Conservation (phyloP, 2,797 vertebrate species). For the Sciurus vulgaris region DNA sequence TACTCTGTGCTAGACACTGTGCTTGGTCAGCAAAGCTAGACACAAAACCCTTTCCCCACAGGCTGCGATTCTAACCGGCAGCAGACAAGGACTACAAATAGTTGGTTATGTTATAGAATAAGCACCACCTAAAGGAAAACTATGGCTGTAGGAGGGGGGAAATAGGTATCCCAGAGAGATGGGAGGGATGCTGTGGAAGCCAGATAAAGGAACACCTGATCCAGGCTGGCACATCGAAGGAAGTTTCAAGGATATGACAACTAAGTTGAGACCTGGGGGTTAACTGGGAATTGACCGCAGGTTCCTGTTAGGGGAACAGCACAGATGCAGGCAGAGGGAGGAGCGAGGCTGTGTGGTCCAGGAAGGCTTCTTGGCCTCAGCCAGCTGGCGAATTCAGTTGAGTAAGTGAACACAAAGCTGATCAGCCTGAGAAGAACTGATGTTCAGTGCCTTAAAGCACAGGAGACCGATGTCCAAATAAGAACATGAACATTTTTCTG, state of each 20-base stretch:
- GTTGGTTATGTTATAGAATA: background rate
- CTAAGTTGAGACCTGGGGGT: background rate
- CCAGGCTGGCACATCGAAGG: background rate
- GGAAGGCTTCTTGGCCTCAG: background rate
- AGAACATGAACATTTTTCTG: background rate
- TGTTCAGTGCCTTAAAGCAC: background rate
- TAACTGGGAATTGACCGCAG: background rate
- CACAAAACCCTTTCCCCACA: background rate
- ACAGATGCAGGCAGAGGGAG: background rate
- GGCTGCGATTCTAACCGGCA: background rate
- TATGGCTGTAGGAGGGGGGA: background rate
- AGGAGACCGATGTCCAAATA: background rate
- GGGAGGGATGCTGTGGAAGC: background rate
- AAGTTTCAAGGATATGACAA: conserved; percentile 4
- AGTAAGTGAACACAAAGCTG: background rate
- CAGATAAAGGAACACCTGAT: background rate
- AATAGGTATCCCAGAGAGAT: background rate
- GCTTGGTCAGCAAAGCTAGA: background rate
- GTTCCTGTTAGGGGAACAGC: background rate
- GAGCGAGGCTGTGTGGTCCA: background rate
- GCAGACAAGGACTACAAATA: background rate
- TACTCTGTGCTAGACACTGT: background rate
- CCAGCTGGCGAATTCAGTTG: background rate
- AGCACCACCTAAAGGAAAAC: background rate
- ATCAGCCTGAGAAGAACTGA: background rate